Base-by-base conservation (phyloP, 2,888 invertebrate species). In the Temnothorax rugatulus region DNA sequence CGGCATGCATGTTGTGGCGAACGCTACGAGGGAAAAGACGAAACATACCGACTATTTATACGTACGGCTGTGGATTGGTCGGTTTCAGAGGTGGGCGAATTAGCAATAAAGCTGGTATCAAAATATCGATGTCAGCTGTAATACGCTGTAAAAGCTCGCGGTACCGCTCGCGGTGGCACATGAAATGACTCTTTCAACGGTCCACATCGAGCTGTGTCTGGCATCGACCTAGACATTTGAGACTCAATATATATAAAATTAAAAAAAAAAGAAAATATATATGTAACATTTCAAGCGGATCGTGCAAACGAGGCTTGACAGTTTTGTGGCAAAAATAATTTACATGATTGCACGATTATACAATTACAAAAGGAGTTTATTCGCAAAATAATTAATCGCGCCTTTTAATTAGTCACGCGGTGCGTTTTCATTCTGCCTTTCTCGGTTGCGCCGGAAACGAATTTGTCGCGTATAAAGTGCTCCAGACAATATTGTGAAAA, bases 41-140 rank as follows among this genome's bases (percentile, higher is more conserved):
- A 47, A 79, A 79, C 47, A 18, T 18, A 68, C 21, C n/a, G 34
- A 79, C 38, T 81, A 61, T 81, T 79, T 71, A 59, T 79, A 71
- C 8, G 11, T 47, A 47, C 47, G 34, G 1, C 2, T 21, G 34
- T 54, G 25, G 4, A n/a, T 29, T 18, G 44, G 57, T 25, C 15
- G 57, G 4, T 57, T 77, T 77, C 61, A 47, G 47, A 59, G 69
- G n/a, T 73, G 25, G 41, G 29, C 50, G 41, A 75, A 82, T 64
- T 73, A 82, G 82, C 75, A 64, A 21, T 75, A 75, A 75, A 75
- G 8, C 41, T n/a, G 25, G 18, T 52, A 82, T 75, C 63, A 75
- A 82, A 75, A 52, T 74, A 75, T 29, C 44, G 21, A 82, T 63
- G 50, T 74, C 63, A 34, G 50, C 25, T 63, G 44, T 82, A 74